Base-by-base conservation (phyloP, 30 jellyfish, hydroid and myxozoan genomes). In the Rhopilema esculentum region DNA sequence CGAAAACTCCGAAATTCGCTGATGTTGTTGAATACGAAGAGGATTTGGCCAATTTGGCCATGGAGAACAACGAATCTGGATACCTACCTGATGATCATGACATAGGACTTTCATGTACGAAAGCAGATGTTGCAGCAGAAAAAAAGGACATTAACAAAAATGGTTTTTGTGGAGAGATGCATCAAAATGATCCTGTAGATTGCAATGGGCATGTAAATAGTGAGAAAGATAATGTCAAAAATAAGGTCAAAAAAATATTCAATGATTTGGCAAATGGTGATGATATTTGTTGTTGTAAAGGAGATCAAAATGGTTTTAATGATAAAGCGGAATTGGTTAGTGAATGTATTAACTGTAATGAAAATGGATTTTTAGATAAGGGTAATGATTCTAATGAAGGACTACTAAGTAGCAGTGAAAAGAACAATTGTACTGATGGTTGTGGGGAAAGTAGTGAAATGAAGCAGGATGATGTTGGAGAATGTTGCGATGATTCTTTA, bases 11-110 rank as follows among this genome's bases (percentile, higher is more conserved):
- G 0, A 69, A 62, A 27, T 80, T 88, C 67, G 31, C 67, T 21
- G 96, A 88, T n/a, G 18, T 74, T 4, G 0, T 57, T n/a, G 88
- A 80, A 31, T 48, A 20, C 29, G 96, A 88, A 20, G 88, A n/a
- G n/a, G n/a, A n/a, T n/a, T n/a, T n/a, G n/a, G n/a, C n/a, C n/a
- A n/a, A 79, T 27, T 20, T 72, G 27, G 70, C 49, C 21, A 19
- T 71, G 1, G 80, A 72, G 32, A 2, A 57, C 16, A 48, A 49
- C 18, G 97, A 91, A 21, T 75, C 82, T 51, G 95, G 82, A 57
- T 27, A 53, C 61, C 29, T 49, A 48, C 79, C 50, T 49, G 96
- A 76, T 6, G 96, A 80, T 40, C 57, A 40, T 40, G 67, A 71
- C 25, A 33, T 7, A 23, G 1, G 33, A 32, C 19, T 22, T 66